Evolutionary conservation across 1,140 invertebrate species (phyloP), one percentile per base, ranked within the genome.

Genomic region (Melipona quadrifasciata): DNA sequence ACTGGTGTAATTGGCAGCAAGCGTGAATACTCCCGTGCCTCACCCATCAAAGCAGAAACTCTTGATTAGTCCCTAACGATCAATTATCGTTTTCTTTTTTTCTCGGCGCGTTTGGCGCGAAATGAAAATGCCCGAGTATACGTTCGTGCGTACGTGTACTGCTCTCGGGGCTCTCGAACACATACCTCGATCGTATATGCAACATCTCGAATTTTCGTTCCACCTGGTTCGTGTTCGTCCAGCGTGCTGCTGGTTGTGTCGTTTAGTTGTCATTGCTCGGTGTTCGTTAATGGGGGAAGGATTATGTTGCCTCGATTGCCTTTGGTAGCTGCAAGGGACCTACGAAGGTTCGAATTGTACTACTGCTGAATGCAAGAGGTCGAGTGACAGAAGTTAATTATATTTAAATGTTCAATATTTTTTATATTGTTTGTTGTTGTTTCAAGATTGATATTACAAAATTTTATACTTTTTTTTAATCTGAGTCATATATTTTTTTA

Each of bases 61-160:
- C 70, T 81, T 74, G 74, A 81, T 81, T 81, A 81, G 73, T 53
- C 70, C 47, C 27, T 74, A 81, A 81, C 80, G 55, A 81, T 74
- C 80, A 74, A 81, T 81, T 74, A 81, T 81, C 47, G 80, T 34
- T 31, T 74, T 51, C 58, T 39, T 27, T 12, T 3, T 19, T 8
- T 6, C 55, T 31, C 27, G 11, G 51, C 71, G 19, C 55, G 70
- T 24, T 47, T 16, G 27, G 17, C 34, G 10, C 4, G 19, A 65
- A 74, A 74, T 74, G 57, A 61, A 74, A 74, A 74, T 81, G 14
- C 53, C 0, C n/a, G 47, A 12, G 10, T n/a, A 2, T 27, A 53
- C 16, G 47, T 27, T n/a, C 10, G 27, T 19, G 10, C 2, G 31
- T 4, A 10, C 27, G 17, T 2, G 34, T 11, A 47, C 47, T 21